Conservation (phyloP, 2,888 invertebrate genomes). For the Pachycephus smyrnensis region DNA sequence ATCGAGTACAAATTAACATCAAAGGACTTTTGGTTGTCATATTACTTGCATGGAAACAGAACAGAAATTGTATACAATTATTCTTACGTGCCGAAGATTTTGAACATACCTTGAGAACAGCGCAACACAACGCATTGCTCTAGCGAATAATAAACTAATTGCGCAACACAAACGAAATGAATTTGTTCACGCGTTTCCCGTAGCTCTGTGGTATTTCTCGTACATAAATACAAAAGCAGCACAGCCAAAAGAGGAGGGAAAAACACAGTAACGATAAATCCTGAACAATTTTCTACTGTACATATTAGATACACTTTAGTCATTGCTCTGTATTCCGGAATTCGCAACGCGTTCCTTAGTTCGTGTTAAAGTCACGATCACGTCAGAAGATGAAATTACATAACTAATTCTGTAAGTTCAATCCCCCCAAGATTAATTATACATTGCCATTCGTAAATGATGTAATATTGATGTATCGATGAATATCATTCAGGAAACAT, state of each 20-base stretch:
- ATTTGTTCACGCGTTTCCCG: not conserved
- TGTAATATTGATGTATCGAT: not conserved
- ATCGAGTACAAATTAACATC: conserved; percentile 23
- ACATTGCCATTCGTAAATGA: not conserved
- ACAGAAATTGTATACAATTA: not conserved
- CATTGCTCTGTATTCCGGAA: conserved; percentile 49
- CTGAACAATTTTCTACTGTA: conserved; percentile 38
- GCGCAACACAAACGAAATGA: not conserved
- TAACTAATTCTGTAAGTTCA: not conserved
- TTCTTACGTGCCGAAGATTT: not conserved
- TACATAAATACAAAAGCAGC: not conserved
- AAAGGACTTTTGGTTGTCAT: conserved; percentile 21
- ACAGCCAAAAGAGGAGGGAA: conserved; percentile 4
- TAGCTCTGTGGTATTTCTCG: not conserved
- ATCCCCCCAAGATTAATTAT: not conserved
- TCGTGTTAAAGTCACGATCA: not conserved
- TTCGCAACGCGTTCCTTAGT: conserved; percentile 27
- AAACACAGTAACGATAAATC: not conserved
- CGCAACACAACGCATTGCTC: not conserved
- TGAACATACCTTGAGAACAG: not conserved
- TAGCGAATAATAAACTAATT: not conserved
- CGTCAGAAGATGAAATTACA: not conserved
- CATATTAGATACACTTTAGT: conserved; percentile 46
- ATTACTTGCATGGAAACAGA: not conserved
- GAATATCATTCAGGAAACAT: not conserved